These are phyloP conservation scores for Ommatoiulus sabulosus DNA, from an alignment of 2,888 invertebrate species.

Conservation along the genomic window DNA sequence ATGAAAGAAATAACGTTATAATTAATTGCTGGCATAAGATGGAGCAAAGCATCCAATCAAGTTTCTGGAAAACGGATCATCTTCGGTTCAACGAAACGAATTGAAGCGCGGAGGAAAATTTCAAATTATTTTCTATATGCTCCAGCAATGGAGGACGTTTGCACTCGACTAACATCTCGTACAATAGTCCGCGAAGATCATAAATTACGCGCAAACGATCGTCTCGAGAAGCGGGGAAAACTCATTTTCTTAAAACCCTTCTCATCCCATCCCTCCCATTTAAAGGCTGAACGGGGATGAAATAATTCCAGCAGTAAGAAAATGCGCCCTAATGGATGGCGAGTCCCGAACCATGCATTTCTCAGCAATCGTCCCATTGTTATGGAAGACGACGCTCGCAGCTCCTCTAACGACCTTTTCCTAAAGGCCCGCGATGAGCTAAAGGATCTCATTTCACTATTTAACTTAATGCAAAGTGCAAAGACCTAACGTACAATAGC, in stretches of 20 bases:
- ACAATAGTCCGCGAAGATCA: constrained; percentile 9
- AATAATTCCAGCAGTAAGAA: constrained; percentile 27
- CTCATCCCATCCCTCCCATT: constrained; percentile 19
- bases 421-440: not conserved
- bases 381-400: constrained; percentile 6
- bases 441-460: not conserved
- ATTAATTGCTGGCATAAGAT: not conserved
- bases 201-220: constrained; percentile 30
- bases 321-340: constrained; percentile 16
- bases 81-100: constrained; percentile 1
- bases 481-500: not conserved
- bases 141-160: not conserved
- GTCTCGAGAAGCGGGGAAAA: not conserved
- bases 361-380: constrained; percentile 23
- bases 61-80: not conserved
- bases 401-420: not conserved
- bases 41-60: not conserved
- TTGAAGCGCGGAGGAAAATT: not conserved
- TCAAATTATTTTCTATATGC: not conserved
- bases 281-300: not conserved
- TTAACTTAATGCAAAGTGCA: constrained; percentile 21
- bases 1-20: not conserved
- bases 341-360: constrained; percentile 18
- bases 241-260: constrained; percentile 24
- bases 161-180: not conserved